Evolutionary conservation across 2,888 invertebrate genomes (phyloP), one percentile per base, ranked within the genome.

Genomic region (Serrognathus titanus): DNA sequence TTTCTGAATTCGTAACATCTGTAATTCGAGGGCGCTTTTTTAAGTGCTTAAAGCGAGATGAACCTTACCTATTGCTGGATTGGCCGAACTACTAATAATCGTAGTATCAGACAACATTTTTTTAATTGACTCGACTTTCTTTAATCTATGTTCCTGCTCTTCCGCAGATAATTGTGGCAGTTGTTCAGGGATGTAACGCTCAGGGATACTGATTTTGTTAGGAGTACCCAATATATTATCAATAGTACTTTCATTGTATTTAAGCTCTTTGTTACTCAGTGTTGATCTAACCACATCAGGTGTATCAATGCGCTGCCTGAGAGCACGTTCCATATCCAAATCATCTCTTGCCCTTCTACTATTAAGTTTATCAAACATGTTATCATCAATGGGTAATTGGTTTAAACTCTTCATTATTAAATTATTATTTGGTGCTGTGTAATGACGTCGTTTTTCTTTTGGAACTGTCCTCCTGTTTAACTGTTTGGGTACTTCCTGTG

Each of bases 131-230:
- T 94, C 94, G 4, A 94, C 93, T 79, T 94, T 94, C 74, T 92
- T 90, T 72, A 86, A 83, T 10, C 94, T 82, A 62, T 89, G 87
- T 69, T 88, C 86, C 72, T 90, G 89, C 72, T 95, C 94, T 71
- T 93, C 93, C 0, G 89, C 89, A 0, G 91, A 87, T 45, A 92
- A 76, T 75, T 92, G 91, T 64, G 94, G 94, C 62, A 90, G 87
- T 81, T 91, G 90, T 75, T 95, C 94, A 16, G 94, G 94, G 66
- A 94, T 89, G 71, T 95, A 95, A 64, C 95, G 83, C 78, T 95
- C 94, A 0, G 95, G 95, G 68, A 95, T 95, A 60, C 89, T 81
- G 66, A 95, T 94, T 80, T 94, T 94, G 75, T 90, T 90, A 10
- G 95, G 95, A 11, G 92, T 89, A 48, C 90, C 89, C 36, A 95